Evolutionary conservation across 2,113 vertebrate genomes (phyloP), one percentile per base, ranked within the genome.

Genomic region (Apodemus speciosus): DNA sequence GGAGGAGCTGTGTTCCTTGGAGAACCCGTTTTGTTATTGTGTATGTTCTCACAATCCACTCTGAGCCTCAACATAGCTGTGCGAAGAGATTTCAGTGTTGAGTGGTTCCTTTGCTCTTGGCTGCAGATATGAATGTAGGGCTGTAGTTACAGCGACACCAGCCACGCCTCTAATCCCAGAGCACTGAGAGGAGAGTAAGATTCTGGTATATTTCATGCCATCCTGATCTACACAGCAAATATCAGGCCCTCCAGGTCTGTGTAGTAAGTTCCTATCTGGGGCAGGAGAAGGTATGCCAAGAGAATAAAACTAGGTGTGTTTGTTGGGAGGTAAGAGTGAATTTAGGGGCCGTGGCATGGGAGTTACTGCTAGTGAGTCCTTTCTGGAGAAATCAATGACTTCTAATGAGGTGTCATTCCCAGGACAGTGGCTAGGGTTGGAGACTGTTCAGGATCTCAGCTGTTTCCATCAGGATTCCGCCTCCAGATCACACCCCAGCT

Each of bases 51-150:
- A 56, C 2, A 1, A 7, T 27, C 60, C 43, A 8, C 0, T 1
- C 21, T 14, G 27, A 6, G 76, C 40, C 14, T 16, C 5, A 38
- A 49, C 81, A 27, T 23, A 0, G 40, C 1, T 0, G 1, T 23
- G n/a, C 6, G 62, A 1, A 16, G 56, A 85, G 7, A 8, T 16
- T 72, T 56, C 46, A 32, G 0, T 11, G 30, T 30, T 2, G 64
- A 58, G 21, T 6, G 2, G 46, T 40, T 83, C 43, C 46, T 20
- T 64, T 40, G 43, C 35, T 80, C 80, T 38, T 32, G 9, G 40
- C 62, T 2, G 0, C 0, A 11, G 90, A 68, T 9, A 15, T 18
- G n/a, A n/a, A 0, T 0, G 3, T 27, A 38, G 1, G 1, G 2
- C 40, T 66, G 16, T 14, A 43, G 56, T 62, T 62, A 40, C 14